Base-by-base conservation (phyloP, 2,888 invertebrate genomes). In the Galerucella calmariensis region DNA sequence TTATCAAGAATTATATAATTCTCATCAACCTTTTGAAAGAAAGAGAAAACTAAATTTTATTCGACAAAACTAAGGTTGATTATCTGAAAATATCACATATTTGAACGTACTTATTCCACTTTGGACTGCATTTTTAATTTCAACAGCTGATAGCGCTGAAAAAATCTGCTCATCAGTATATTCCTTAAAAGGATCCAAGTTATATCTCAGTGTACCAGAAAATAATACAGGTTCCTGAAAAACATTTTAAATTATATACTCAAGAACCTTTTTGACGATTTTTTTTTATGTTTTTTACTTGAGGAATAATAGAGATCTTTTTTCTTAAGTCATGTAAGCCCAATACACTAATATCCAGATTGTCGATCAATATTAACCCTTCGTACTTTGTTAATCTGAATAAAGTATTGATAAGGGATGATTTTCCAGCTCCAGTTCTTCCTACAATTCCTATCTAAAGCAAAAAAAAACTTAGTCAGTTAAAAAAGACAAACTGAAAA, bases 121-220 rank as follows among this genome's bases (percentile, higher is more conserved):
- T 11, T 81, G 76, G 12, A 90, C 83, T 0, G 86, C 85, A 58
- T 85, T 84, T 77, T 88, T 89, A 68, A 91, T 82, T 81, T 91
- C 90, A 8, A 91, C 90, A 62, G 82, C 84, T 65, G 83, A 74
- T 14, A 87, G 78, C 20, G 86, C 84, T 9, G 80, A 77, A 58
- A 85, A 77, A 27, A 87, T 79, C 27, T 77, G 75, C 63, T 81
- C 79, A 74, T 86, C 87, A 8, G 79, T 78, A 62, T 84, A 85
- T 76, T 93, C 86, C 84, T 88, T 82, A 81, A 92, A 92, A 0
- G 93, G 93, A 85, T 93, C 93, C 74, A 94, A 85, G 85, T 93
- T 93, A 74, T 89, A 89, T 53, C 93, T 86, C 67, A 94, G 84
- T 0, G 92, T 90, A 20, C 92, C 92, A 24, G 90, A 90, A 84